Conservation (phyloP, 2,113 vertebrate genomes). For the Redunca redunca region DNA sequence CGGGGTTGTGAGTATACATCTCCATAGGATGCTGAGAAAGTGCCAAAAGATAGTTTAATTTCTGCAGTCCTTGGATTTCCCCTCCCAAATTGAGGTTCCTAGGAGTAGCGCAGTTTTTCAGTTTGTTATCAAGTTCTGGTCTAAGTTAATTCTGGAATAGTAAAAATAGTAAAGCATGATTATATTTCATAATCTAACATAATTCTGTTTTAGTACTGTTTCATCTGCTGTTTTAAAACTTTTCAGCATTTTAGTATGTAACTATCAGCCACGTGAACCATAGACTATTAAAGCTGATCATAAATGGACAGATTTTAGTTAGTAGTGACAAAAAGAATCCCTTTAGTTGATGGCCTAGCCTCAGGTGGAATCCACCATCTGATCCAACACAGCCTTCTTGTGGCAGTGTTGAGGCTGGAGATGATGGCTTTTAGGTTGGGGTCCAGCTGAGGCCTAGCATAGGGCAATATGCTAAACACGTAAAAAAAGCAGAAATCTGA, state of each 20-base stretch:
- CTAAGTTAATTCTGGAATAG: neutral
- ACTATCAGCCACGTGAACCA: neutral
- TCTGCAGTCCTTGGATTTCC: neutral
- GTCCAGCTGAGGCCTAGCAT: neutral
- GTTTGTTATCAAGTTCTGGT: neutral
- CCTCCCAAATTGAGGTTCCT: neutral
- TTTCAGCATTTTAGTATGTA: neutral
- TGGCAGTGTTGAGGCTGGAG: neutral
- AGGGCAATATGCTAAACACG: neutral
- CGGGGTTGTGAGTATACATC: neutral
- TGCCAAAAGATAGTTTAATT: neutral
- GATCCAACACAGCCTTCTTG: neutral
- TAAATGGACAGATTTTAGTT: neutral
- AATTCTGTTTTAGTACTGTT: neutral
- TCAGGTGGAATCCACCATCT: neutral
- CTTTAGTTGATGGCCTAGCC: neutral
- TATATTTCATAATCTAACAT: neutral
- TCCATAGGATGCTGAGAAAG: neutral
- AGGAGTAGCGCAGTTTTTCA: neutral
- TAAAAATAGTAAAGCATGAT: neutral
- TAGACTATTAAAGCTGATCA: neutral
- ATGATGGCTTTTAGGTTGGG: neutral
- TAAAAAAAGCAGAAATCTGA: neutral
- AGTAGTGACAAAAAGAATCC: neutral
- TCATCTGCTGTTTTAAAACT: conserved; percentile 4